A percentile compares a stretch with the other conserved stretches of the same genome.
phyloP scores from a whole-genome alignment of 2,888 invertebrate species.

The Mesoligia furuncula region DNA sequence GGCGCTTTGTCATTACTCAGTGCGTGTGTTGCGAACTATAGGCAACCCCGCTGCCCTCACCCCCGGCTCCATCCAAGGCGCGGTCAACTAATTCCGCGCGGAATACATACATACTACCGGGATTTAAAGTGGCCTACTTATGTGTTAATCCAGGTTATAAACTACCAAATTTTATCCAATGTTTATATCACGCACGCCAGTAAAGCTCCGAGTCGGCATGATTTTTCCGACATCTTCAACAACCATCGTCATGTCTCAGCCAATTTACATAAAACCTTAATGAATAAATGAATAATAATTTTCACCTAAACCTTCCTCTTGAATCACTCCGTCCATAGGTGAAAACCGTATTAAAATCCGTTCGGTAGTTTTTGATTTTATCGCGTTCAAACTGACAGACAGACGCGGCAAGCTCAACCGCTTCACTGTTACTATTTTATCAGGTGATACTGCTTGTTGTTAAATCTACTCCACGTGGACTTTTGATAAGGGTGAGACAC shows the following conservation, averaged over 20 bases:
- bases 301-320: not conserved
- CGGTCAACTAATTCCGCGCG: too few relatives aligned
- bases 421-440: conserved; percentile 25
- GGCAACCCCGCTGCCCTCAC: too few relatives aligned
- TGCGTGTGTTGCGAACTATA: too few relatives aligned
- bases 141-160: not conserved
- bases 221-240: not conserved
- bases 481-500: conserved; percentile 44
- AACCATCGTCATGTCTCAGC: not conserved
- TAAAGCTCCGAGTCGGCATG: not conserved
- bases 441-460: conserved; percentile 33
- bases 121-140: not conserved
- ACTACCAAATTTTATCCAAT: not conserved
- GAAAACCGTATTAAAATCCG: not conserved
- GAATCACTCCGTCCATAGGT: not conserved
- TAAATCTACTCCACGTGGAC: conserved; percentile 34
- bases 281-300: too few relatives aligned
- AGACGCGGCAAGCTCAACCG: not conserved
- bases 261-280: not conserved
- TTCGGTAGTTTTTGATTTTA: not conserved
- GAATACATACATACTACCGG: too few relatives aligned
- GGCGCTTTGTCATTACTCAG: too few relatives aligned
- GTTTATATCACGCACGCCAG: not conserved
- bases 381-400: not conserved
- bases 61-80: too few relatives aligned